Conservation (phyloP, 2,888 invertebrate species). For the Rhagium mordax region DNA sequence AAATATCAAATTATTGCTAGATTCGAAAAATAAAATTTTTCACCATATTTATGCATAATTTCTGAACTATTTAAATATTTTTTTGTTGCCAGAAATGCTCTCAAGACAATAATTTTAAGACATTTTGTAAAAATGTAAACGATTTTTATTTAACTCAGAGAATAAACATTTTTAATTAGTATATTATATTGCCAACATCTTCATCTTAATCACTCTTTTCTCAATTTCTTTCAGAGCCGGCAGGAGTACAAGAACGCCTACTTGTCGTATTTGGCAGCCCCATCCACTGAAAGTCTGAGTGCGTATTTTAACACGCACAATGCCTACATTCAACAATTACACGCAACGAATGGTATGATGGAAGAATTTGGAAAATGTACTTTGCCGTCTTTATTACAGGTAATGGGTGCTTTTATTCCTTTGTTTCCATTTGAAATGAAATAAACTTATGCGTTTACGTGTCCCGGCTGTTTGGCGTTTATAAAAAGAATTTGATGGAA, state of each 20-base stretch:
- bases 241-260: constrained; percentile 91
- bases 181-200: too few species aligned
- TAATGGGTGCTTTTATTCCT: constrained; percentile 58
- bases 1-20: too few species aligned
- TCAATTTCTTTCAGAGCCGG: constrained; percentile 79
- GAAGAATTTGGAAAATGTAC: constrained; percentile 91
- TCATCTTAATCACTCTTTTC: not conserved
- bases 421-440: not conserved
- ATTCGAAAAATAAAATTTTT: too few species aligned
- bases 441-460: not conserved
- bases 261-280: constrained; percentile 82
- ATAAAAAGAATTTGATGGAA: not conserved
- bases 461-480: not conserved
- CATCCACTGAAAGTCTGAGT: constrained; percentile 80
- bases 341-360: constrained; percentile 93
- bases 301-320: constrained; percentile 94
- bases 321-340: constrained; percentile 92
- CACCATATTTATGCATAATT: too few species aligned
- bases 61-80: too few species aligned
- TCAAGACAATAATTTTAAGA: too few species aligned
- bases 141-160: too few species aligned
- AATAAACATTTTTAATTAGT: too few species aligned
- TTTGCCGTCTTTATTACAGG: constrained; percentile 88
- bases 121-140: too few species aligned
- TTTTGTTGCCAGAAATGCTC: too few species aligned